phyloP scores from a whole-genome alignment of 2,797 vertebrate genomes.

The Knipowitschia caucasica region DNA sequence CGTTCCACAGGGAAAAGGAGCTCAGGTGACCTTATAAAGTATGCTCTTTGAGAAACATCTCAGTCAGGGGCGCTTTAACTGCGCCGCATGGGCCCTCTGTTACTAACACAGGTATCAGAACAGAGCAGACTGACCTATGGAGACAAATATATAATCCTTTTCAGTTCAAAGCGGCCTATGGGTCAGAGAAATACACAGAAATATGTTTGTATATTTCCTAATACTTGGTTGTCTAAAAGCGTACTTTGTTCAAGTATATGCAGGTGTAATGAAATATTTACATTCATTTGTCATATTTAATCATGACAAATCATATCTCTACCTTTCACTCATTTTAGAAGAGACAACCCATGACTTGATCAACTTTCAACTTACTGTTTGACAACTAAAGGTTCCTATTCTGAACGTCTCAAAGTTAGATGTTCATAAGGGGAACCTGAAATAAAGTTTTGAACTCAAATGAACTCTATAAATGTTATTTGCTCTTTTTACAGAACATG shows the following conservation, averaged over 20 bases:
- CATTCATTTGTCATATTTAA: neutral
- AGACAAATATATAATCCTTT: neutral
- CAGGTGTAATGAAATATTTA: neutral
- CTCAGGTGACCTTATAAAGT: constrained; percentile 44
- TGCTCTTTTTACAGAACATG: too few relatives aligned
- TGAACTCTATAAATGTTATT: too few relatives aligned
- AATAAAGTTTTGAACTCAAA: too few relatives aligned
- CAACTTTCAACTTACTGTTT: too few relatives aligned
- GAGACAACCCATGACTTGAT: too few relatives aligned
- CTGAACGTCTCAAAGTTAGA: too few relatives aligned
- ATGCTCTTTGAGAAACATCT: constrained; percentile 36
- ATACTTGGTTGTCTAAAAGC: neutral
- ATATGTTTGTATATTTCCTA: neutral
- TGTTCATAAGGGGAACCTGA: too few relatives aligned
- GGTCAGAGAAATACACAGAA: neutral
- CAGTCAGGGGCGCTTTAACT: constrained; percentile 29
- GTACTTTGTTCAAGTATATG: neutral
- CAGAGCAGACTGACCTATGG: constrained; percentile 7
- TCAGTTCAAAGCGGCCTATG: neutral
- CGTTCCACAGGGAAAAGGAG: neutral
- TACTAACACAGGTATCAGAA: constrained; percentile 16
- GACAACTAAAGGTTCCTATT: too few relatives aligned
- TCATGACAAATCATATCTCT: too few relatives aligned
- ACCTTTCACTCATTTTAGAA: too few relatives aligned
- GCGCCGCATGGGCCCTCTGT: constrained; percentile 5